Base-by-base conservation (phyloP, 2,113 vertebrate genomes). In the Scomber scombrus region DNA sequence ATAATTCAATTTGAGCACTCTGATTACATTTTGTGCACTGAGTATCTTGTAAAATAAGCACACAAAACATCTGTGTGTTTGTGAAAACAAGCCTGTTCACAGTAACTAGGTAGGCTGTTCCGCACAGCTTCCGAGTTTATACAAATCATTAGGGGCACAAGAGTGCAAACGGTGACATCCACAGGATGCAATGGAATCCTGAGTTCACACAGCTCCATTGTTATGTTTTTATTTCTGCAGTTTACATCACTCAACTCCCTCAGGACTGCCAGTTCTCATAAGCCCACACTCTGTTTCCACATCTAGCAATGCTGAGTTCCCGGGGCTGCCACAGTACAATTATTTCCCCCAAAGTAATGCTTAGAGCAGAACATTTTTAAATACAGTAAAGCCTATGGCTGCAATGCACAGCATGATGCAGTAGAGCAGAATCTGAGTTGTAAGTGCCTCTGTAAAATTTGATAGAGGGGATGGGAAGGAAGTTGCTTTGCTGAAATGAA, bases 191-290 rank as follows among this genome's bases (percentile, higher is more conserved):
- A 19, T 58, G n/a, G 49, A 54, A 72, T 70, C 50, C n/a, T 26
- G 29, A 23, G 55, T 81, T 81, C 16, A 47, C 29, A 56, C 31
- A 68, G 14, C 52, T 66, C 29, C 40, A 62, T 19, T 46, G 57
- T 60, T 60, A 26, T 55, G 52, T 75, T 75, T 88, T 70, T 47
- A 78, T 71, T 74, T 45, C 49, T 77, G n/a, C 54, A 58, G 49
- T 69, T 65, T 50, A 45, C 40, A 54, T 79, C 13, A 26, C 8
- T 60, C 50, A 58, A 55, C 49, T 84, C 84, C 78, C 79, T 6
- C 21, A 76, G 72, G 80, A 74, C 71, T 26, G 43, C 21, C 80
- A 74, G 60, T 54, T 85, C 77, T 71, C 61, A 61, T 62, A 74
- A 78, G 75, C 64, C 67, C 63, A 71, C 21, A 23, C 69, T 73